These are phyloP conservation scores for Callinectes sapidus DNA, from an alignment of 2,888 invertebrate species.

Conservation along the genomic window DNA sequence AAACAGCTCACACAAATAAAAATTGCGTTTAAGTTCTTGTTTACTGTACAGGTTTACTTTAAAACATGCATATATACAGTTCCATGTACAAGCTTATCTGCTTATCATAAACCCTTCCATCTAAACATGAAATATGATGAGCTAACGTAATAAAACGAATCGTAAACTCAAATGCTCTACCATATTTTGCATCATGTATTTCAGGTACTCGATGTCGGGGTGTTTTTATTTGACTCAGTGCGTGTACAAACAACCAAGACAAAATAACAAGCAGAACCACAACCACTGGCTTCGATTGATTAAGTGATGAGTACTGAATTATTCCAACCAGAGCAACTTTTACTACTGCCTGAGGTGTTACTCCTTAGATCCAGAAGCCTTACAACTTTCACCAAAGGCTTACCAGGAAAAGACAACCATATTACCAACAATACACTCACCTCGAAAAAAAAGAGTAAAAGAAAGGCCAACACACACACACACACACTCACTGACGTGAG, in stretches of 20 bases:
- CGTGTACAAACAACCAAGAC: not conserved
- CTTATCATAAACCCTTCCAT: not conserved
- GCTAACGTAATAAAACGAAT: not conserved
- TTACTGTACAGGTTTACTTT: not conserved
- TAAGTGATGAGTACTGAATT: constrained; percentile 5
- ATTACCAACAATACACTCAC: no score
- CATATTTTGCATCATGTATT: not conserved
- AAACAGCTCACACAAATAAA: no score
- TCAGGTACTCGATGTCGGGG: not conserved
- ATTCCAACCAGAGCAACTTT: not conserved
- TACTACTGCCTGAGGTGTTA: not conserved
- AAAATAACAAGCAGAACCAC: not conserved
- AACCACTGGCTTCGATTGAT: not conserved
- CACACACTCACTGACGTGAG: no score
- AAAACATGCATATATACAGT: not conserved
- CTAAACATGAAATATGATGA: not conserved
- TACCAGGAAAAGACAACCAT: no score
- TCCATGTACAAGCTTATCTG: not conserved
- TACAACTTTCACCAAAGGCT: no score
- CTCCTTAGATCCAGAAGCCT: not conserved
- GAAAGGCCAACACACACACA: no score
- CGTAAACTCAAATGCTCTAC: not conserved
- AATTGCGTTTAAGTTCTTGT: no score
- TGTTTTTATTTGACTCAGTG: not conserved
- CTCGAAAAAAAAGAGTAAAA: no score